Conservation (phyloP, 2,113 vertebrate genomes). For the Caloenas nicobarica region DNA sequence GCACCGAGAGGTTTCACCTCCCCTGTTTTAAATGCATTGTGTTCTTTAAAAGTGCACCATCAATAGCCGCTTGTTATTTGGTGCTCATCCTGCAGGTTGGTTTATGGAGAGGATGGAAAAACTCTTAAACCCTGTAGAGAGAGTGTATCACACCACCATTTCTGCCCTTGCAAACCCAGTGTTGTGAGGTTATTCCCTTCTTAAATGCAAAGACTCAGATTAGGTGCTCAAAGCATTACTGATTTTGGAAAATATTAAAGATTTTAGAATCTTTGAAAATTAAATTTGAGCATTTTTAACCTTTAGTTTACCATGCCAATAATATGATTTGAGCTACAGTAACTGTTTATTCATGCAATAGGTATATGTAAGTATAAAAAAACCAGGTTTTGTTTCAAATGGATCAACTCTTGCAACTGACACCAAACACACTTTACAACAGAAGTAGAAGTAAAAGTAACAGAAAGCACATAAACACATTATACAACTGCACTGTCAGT, state of each 20-base stretch:
- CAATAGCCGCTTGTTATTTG: conserved; percentile 20
- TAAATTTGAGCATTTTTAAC: neutral
- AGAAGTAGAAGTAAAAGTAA: neutral
- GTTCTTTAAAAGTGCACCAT: conserved; percentile 52
- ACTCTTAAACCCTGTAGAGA: conserved; percentile 58
- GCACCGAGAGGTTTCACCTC: neutral
- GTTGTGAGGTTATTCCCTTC: neutral
- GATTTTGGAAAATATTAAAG: neutral
- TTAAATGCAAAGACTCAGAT: neutral
- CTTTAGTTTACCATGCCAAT: neutral
- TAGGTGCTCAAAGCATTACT: neutral
- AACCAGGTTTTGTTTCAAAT: neutral
- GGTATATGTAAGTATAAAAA: neutral
- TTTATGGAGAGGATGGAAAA: conserved; percentile 49
- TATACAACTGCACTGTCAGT: neutral
- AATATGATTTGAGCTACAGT: neutral
- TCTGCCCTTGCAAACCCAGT: neutral
- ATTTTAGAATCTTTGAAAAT: neutral
- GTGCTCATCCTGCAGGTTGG: conserved; percentile 42
- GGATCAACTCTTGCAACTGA: neutral
- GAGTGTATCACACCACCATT: neutral
- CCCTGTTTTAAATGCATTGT: neutral
- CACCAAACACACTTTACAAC: neutral
- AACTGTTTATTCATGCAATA: neutral
- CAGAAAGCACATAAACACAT: neutral